These are phyloP conservation scores for Drosophila neoperkinsi DNA, from an alignment of 2,888 invertebrate genomes.

Conservation along the genomic window DNA sequence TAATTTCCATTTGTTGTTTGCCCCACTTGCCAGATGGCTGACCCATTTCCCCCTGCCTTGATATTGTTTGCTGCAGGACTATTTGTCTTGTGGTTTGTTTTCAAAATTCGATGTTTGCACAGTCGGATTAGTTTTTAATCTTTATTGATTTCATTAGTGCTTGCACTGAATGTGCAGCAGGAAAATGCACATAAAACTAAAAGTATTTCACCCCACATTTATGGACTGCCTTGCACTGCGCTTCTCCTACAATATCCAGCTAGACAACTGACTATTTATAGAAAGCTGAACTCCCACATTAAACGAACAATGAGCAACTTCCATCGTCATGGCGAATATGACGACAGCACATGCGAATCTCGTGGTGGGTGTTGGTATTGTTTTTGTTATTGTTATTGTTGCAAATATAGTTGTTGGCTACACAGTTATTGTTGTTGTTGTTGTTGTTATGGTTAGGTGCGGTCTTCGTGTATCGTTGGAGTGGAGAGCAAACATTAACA, in stretches of 20 bases:
- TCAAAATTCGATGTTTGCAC: constrained; percentile 38
- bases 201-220: constrained; percentile 1
- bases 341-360: constrained; percentile 52
- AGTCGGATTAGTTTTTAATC: constrained; percentile 58
- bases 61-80: neutral
- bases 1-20: constrained; percentile 17
- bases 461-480: constrained; percentile 28
- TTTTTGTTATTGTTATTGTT: constrained; percentile 15
- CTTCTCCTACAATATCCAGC: constrained; percentile 15
- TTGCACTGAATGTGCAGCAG: constrained; percentile 24
- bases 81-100: constrained; percentile 19
- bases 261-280: constrained; percentile 45
- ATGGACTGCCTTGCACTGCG: neutral
- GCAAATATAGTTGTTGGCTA: constrained; percentile 33
- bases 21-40: neutral
- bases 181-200: constrained; percentile 6
- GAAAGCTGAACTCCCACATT: constrained; percentile 52
- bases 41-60: too few species aligned
- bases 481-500: constrained; percentile 69
- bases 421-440: constrained; percentile 11
- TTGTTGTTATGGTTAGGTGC: constrained; percentile 41
- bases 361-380: constrained; percentile 17
- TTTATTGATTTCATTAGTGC: constrained; percentile 58
- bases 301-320: constrained; percentile 20
- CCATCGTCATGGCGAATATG: constrained; percentile 45